Evolutionary conservation across 2,113 vertebrate genomes (phyloP), one percentile per base, ranked within the genome.

Genomic region (Smithornis capensis): DNA sequence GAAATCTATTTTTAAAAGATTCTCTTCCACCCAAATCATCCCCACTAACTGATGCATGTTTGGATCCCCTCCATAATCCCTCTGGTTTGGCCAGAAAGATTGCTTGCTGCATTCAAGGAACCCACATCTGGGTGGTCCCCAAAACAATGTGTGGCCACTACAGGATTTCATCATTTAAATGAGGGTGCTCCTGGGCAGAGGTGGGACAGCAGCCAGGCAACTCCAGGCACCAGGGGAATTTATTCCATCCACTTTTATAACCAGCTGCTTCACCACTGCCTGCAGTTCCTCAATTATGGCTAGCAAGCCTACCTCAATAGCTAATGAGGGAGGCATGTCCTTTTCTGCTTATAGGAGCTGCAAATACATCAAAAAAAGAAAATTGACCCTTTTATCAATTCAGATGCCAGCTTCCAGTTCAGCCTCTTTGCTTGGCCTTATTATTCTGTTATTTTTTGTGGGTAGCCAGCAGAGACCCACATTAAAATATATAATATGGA

Each of bases 161-260:
- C 16, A 84, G 73, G 44, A 83, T 62, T 87, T 57, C 14, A 2
- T 60, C 22, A 65, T 56, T 93, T 37, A 89, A 69, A 62, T 0
- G 8, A 74, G 50, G 73, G 85, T 95, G 93, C 94, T 93, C 64
- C 73, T 64, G 60, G 88, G 95, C 88, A 96, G 73, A 6, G 31
- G 35, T 86, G 88, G 90, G 88, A 83, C 64, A 92, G 84, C 74
- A 92, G 93, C 78, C 78, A 92, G 74, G 70, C 62, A 94, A 85
- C 92, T 96, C 67, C 93, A 93, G 92, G 90, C 88, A 75, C 52
- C 13, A 47, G 25, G 0, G 31, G n/a, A 93, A 64, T 92, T 73
- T 40, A 95, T 71, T 78, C 88, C 86, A 89, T 53, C 56, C 49
- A 38, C 56, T 93, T 96, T 94, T 76, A 93, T 57, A 49, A 64